Percentiles rank a stretch among this genome's conserved stretches.
Conservation (phyloP, 2,797 vertebrate genomes). For the Acanthurus leucopareius region DNA sequence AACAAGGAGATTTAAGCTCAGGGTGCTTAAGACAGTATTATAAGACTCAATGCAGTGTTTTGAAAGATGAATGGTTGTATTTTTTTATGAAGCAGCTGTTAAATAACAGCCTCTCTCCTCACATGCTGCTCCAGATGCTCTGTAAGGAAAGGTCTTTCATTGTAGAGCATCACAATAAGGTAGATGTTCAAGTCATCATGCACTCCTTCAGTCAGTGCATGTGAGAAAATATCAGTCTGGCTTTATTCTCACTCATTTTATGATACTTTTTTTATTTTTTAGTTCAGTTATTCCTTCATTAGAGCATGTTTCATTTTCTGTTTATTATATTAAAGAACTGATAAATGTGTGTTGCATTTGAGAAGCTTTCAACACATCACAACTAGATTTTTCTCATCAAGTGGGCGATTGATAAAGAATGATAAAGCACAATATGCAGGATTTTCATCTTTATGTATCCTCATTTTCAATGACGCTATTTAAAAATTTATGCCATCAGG, state of each 20-base stretch:
- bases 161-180: constrained; percentile 87
- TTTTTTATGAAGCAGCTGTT: constrained; percentile 27
- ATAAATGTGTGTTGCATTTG: not conserved
- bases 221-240: not conserved
- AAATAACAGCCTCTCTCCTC: constrained; percentile 69
- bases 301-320: constrained; percentile 1
- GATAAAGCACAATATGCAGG: no score
- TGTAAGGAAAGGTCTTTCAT: constrained; percentile 86
- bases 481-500: no score
- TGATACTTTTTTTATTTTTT: not conserved
- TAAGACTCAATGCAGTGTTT: not conserved
- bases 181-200: constrained; percentile 61
- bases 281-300: not conserved
- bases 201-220: constrained; percentile 41
- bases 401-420: not conserved
- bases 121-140: constrained; percentile 82
- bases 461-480: no score
- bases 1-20: no score
- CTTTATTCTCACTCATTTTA: not conserved
- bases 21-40: not conserved
- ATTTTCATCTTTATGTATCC: no score
- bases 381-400: not conserved
- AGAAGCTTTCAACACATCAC: not conserved
- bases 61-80: not conserved
- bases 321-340: not conserved